Evolutionary conservation across 2,113 vertebrate species (phyloP).

Genomic region (Stigmatopora nigra): DNA sequence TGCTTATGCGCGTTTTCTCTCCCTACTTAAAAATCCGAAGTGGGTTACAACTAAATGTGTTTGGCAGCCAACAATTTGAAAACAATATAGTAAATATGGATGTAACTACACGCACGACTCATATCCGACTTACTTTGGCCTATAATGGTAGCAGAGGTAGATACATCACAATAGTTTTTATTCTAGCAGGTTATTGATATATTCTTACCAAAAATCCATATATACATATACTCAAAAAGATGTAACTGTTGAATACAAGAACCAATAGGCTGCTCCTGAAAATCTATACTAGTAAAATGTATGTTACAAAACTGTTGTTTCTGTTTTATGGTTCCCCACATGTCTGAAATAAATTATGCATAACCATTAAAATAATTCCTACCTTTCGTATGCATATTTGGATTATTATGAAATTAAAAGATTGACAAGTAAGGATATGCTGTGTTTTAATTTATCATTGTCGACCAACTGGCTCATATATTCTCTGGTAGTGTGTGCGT

Average conservation of each 20-base stretch:
- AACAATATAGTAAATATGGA: background rate
- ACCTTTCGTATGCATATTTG: background rate
- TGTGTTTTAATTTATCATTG: background rate
- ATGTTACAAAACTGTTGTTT: too few species aligned
- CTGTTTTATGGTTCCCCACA: too few species aligned
- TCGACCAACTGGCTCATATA: background rate
- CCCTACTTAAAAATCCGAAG: background rate
- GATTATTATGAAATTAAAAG: background rate
- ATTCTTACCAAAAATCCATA: too few species aligned
- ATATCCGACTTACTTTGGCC: too few species aligned
- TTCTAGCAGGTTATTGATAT: too few species aligned
- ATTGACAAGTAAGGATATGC: background rate
- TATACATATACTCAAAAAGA: too few species aligned
- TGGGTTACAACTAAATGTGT: background rate
- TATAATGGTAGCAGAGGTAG: too few species aligned
- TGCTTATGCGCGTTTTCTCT: background rate
- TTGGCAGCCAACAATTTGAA: background rate
- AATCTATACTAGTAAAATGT: too few species aligned
- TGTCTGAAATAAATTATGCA: too few species aligned
- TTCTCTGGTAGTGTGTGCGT: background rate
- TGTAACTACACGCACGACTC: background rate
- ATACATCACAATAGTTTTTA: too few species aligned
- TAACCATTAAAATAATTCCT: background rate
- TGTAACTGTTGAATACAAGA: too few species aligned
- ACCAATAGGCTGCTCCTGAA: too few species aligned